A percentile compares a stretch with the other conserved stretches of the same genome.
Evolutionary conservation across 2,888 invertebrate species (phyloP).

Genomic region (Ophion obscuratus): DNA sequence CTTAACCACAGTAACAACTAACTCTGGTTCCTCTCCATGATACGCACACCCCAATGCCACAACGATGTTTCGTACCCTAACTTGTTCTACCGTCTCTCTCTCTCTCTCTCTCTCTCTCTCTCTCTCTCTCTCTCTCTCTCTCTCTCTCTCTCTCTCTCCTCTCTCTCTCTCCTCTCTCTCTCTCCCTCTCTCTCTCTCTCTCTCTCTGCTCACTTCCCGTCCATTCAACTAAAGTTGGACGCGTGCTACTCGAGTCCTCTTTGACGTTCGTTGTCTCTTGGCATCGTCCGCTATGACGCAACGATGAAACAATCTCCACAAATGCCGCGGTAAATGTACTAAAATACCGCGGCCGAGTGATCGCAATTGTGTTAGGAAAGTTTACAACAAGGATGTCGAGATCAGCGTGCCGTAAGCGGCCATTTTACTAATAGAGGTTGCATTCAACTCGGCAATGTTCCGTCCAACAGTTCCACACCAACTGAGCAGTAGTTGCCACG

Average conservation of each 20-base stretch:
- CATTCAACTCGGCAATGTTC: constrained; percentile 40
- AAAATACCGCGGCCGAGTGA: constrained; percentile 8
- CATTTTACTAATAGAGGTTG: constrained; percentile 3
- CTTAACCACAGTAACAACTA: constrained; percentile 41
- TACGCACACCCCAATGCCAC: constrained; percentile 28
- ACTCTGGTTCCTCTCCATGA: constrained; percentile 17
- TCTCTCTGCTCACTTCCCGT: constrained; percentile 46
- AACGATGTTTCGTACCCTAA: neutral
- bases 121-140: constrained; percentile 7
- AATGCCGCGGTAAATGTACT: neutral
- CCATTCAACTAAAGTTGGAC: constrained; percentile 48
- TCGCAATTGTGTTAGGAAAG: constrained; percentile 16
- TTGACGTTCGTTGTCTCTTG: constrained; percentile 24
- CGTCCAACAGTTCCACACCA: constrained; percentile 16
- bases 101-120: constrained; percentile 7
- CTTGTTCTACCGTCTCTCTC: constrained; percentile 22
- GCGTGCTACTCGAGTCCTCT: constrained; percentile 20
- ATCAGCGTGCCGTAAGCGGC: constrained; percentile 28
- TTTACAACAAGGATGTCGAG: neutral
- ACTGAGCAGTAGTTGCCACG: constrained; percentile 60
- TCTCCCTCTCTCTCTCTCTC: constrained; percentile 11
- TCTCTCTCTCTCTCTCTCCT: constrained; percentile 14
- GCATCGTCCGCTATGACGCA: constrained; percentile 32
- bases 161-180: constrained; percentile 3
- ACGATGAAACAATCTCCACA: constrained; percentile 17